These are phyloP conservation scores for Brenthis ino DNA, from an alignment of 2,888 invertebrate genomes.

Conservation along the genomic window DNA sequence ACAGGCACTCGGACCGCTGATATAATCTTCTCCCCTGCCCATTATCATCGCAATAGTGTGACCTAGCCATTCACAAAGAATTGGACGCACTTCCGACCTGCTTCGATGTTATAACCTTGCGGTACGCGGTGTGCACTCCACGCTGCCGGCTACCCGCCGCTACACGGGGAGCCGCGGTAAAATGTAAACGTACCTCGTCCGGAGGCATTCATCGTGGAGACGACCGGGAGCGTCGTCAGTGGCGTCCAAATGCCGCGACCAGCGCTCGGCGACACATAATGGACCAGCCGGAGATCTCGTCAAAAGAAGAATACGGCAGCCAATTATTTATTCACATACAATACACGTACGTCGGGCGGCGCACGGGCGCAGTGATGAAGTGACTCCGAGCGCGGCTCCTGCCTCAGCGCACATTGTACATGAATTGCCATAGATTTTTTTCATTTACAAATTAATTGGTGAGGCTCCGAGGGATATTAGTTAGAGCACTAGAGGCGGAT, in stretches of 20 bases:
- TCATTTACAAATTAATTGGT: slow-evolving; percentile 33
- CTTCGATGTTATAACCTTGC: slow-evolving; percentile 60
- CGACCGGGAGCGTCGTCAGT: slow-evolving; percentile 77
- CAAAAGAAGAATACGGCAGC: slow-evolving; percentile 79
- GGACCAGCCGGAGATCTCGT: slow-evolving; percentile 75
- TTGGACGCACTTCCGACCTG: slow-evolving; percentile 72
- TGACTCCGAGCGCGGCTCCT: slow-evolving; percentile 59
- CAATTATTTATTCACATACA: slow-evolving; percentile 81
- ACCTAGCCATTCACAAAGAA: slow-evolving; percentile 64
- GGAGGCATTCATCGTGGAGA: slow-evolving; percentile 76
- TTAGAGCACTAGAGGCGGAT: background rate
- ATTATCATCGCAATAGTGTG: slow-evolving; percentile 59
- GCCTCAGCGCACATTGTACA: slow-evolving; percentile 33
- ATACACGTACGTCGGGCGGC: slow-evolving; percentile 73
- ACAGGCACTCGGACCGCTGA: slow-evolving; percentile 56
- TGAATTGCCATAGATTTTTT: slow-evolving; percentile 38
- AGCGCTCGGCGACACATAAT: slow-evolving; percentile 76
- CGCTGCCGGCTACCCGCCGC: slow-evolving; percentile 39
- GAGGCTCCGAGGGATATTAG: slow-evolving; percentile 2
- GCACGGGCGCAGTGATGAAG: slow-evolving; percentile 71
- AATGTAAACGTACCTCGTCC: slow-evolving; percentile 50
- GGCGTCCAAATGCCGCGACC: slow-evolving; percentile 76
- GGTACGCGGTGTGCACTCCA: slow-evolving; percentile 48
- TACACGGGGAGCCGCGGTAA: slow-evolving; percentile 39
- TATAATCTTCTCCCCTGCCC: slow-evolving; percentile 56